phyloP scores from a whole-genome alignment of 2,888 invertebrate species.

The Terebella lapidaria region DNA sequence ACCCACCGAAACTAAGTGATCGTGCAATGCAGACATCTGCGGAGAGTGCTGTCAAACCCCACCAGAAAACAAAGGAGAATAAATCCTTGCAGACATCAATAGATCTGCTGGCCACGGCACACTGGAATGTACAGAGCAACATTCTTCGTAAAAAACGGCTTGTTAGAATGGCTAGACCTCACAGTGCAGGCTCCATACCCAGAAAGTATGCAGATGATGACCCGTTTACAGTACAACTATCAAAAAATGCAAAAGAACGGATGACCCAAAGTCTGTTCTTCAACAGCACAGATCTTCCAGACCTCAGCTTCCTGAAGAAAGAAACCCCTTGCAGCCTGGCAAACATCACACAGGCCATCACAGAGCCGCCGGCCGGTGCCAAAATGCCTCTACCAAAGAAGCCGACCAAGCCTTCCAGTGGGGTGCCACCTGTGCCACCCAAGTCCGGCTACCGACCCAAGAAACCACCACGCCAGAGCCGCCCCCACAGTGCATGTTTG shows the following conservation, averaged over 20 bases:
- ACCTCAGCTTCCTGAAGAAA: conserved; percentile 25
- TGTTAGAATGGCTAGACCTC: neutral
- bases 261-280: conserved; percentile 14
- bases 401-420: neutral
- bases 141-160: neutral
- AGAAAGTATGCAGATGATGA: neutral
- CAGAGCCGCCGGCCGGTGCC: neutral
- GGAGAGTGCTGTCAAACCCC: conserved; percentile 8
- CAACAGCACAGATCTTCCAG: conserved; percentile 21
- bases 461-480: neutral
- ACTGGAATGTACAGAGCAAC: neutral
- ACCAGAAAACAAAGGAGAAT: conserved; percentile 11
- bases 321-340: conserved; percentile 2
- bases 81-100: conserved; percentile 23
- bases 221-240: conserved; percentile 2
- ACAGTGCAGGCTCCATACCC: neutral
- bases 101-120: neutral
- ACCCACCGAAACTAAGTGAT: conserved; percentile 15
- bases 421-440: neutral
- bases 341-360: neutral
- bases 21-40: conserved; percentile 22
- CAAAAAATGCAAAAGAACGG: neutral
- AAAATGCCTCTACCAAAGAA: neutral
- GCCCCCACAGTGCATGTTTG: neutral
- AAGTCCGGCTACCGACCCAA: neutral